Conservation (phyloP, 2,888 invertebrate genomes). For the Oscheius sp. region DNA sequence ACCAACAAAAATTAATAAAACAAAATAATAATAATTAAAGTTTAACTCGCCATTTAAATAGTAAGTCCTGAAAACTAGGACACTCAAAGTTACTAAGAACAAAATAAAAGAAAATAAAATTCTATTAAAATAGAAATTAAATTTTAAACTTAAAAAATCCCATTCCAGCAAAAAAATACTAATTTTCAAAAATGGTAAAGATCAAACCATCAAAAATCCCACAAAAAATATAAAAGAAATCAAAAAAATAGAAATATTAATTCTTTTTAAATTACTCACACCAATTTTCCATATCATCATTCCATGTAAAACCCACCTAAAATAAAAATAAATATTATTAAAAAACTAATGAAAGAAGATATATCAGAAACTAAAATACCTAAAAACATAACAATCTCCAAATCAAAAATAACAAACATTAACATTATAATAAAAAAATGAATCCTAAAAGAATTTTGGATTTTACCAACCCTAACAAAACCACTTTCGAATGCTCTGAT, state of each 20-base stretch:
- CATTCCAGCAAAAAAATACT: slow-evolving; percentile 77
- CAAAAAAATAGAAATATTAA: slow-evolving; percentile 63
- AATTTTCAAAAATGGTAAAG: slow-evolving; percentile 75
- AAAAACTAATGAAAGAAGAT: slow-evolving; percentile 49
- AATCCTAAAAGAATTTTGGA: slow-evolving; percentile 61
- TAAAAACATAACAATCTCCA: slow-evolving; percentile 61
- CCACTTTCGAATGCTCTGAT: slow-evolving; percentile 58
- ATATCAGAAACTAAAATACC: slow-evolving; percentile 57
- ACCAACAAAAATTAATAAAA: slow-evolving; percentile 58
- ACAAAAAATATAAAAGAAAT: slow-evolving; percentile 52
- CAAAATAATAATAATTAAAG: slow-evolving; percentile 63
- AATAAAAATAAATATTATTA: slow-evolving; percentile 59
- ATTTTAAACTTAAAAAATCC: slow-evolving; percentile 58
- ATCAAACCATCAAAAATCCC: slow-evolving; percentile 40
- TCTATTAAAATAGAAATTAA: slow-evolving; percentile 63
- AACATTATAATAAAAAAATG: slow-evolving; percentile 63
- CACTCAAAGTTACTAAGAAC: slow-evolving; percentile 57
- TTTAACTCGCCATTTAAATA: slow-evolving; percentile 58
- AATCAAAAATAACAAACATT: slow-evolving; percentile 61
- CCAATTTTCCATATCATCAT: slow-evolving; percentile 61
- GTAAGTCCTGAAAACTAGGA: slow-evolving; percentile 59
- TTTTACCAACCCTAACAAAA: slow-evolving; percentile 59
- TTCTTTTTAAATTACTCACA: slow-evolving; percentile 57
- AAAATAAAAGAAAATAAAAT: slow-evolving; percentile 64
- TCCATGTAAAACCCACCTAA: slow-evolving; percentile 63